Evolutionary conservation across 2,113 vertebrate genomes (phyloP).

Genomic region (Plecotus auritus): DNA sequence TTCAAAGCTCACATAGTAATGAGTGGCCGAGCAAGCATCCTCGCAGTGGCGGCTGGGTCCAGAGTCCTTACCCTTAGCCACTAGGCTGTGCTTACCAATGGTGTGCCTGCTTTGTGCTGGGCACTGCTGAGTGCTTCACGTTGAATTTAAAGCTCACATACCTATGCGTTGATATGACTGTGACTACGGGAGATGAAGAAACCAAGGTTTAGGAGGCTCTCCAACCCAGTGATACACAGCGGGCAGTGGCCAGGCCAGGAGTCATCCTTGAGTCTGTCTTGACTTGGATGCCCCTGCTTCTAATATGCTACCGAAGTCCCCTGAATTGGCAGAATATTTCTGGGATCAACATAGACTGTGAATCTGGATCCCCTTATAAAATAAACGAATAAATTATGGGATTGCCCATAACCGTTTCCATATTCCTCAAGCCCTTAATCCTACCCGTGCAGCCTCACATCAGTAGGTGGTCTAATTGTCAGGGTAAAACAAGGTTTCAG

Average conservation of each 20-base stretch:
- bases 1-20: background rate
- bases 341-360: background rate
- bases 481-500: background rate
- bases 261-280: background rate
- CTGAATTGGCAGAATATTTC: background rate
- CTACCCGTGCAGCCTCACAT: background rate
- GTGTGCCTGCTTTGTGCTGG: background rate
- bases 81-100: accelerated
- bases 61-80: too few species aligned
- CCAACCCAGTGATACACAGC: accelerated
- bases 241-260: background rate
- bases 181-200: background rate
- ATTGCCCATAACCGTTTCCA: background rate
- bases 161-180: accelerated
- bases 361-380: background rate
- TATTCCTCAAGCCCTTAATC: background rate
- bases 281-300: background rate
- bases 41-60: background rate
- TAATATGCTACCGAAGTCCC: background rate
- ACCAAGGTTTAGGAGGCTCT: background rate
- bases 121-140: background rate
- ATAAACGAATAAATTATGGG: background rate
- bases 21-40: background rate
- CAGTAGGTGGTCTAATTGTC: background rate
- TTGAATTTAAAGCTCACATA: accelerated